These are phyloP conservation scores for Brachycybe producta DNA, from an alignment of 2,888 invertebrate species.

Conservation along the genomic window DNA sequence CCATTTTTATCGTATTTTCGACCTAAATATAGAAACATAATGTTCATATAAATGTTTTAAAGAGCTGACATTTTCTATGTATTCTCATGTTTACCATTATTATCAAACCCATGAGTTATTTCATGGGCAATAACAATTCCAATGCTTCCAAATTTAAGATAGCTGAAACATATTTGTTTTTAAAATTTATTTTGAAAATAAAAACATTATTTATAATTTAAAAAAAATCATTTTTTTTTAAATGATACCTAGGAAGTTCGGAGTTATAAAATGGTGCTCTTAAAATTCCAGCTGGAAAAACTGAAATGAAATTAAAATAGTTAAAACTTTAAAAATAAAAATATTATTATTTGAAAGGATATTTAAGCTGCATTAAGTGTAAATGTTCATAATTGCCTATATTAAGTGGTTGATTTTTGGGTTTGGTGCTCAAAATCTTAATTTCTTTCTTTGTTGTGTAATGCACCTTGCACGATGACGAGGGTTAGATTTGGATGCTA, in stretches of 20 bases:
- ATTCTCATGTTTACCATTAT: conserved; percentile 25
- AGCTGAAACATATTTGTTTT: conserved; percentile 23
- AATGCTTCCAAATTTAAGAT: conserved; percentile 31
- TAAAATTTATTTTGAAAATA: not conserved
- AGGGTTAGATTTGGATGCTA: too few species aligned
- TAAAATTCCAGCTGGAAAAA: conserved; percentile 33
- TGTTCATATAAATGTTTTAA: too few species aligned
- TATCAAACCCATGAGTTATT: conserved; percentile 31
- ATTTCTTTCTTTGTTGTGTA: too few species aligned
- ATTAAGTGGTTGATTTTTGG: too few species aligned
- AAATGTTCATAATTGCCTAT: too few species aligned
- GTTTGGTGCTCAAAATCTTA: too few species aligned
- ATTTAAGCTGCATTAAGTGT: too few species aligned
- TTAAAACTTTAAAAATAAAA: not conserved
- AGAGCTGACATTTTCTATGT: not conserved
- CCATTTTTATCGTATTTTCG: conserved; percentile 31
- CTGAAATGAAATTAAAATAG: conserved; percentile 24
- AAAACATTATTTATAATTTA: not conserved
- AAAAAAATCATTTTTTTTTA: not conserved
- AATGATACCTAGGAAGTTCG: conserved; percentile 30
- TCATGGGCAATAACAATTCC: conserved; percentile 33
- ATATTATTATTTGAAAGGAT: not conserved
- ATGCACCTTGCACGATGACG: too few species aligned
- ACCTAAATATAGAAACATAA: conserved; percentile 26
- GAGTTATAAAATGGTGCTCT: conserved; percentile 32